phyloP scores from a whole-genome alignment of 2,888 invertebrate species.

The Agonopterix subpropinquella region DNA sequence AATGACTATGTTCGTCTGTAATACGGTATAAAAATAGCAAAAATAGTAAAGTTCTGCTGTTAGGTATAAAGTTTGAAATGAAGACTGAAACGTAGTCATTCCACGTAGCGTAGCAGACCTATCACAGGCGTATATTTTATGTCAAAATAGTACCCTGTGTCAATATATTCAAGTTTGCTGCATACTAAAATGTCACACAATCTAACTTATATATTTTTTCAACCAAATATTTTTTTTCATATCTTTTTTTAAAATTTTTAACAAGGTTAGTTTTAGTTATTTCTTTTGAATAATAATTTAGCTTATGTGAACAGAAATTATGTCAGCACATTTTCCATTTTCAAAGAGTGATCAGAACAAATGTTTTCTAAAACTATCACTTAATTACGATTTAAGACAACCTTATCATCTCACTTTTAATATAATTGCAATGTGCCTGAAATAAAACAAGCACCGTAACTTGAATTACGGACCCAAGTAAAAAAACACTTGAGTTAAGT shows the following conservation, averaged over 20 bases:
- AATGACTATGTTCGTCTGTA: conserved; percentile 15
- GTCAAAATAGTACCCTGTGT: conserved; percentile 57
- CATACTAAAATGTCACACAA: conserved; percentile 21
- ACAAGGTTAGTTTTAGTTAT: no score
- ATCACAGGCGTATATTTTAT: conserved; percentile 57
- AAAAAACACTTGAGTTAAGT: conserved; percentile 21
- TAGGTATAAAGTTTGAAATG: conserved; percentile 1
- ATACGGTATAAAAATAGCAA: conserved; percentile 6
- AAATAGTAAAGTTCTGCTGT: neutral
- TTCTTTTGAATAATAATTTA: conserved; percentile 2
- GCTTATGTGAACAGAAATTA: conserved; percentile 16
- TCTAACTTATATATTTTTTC: conserved; percentile 9
- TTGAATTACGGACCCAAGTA: conserved; percentile 34
- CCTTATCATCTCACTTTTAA: no score
- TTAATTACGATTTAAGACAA: no score
- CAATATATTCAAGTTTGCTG: conserved; percentile 24
- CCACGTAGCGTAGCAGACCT: conserved; percentile 28
- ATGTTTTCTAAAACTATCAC: no score
- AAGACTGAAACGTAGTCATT: conserved; percentile 12
- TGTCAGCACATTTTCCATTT: conserved; percentile 12
- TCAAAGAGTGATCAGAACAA: conserved; percentile 12
- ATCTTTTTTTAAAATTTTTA: no score
- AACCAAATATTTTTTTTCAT: no score
- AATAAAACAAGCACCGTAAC: conserved; percentile 27
- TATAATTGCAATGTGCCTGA: conserved; percentile 19